Evolutionary conservation across 2,113 vertebrate species (phyloP).

Genomic region (Apodemus sylvaticus): DNA sequence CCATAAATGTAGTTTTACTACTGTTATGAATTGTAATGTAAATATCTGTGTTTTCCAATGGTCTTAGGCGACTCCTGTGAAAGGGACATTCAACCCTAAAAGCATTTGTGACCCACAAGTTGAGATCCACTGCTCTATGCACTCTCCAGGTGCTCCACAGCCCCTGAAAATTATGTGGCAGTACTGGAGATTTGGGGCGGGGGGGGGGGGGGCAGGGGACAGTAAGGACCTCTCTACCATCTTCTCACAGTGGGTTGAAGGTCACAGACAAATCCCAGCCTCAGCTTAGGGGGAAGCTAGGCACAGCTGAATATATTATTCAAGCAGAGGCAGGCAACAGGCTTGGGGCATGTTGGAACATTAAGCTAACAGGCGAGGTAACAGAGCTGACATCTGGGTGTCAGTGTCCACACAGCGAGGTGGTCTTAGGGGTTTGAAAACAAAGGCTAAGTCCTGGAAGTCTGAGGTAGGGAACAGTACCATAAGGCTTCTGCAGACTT

Average conservation of each 20-base stretch:
- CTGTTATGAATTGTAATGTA: too few species aligned
- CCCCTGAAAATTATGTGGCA: not conserved
- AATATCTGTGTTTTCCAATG: too few species aligned
- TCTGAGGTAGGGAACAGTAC: not conserved
- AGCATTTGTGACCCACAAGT: too few species aligned
- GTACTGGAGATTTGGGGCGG: not conserved
- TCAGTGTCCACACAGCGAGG: not conserved
- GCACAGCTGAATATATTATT: not conserved
- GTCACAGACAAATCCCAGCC: not conserved
- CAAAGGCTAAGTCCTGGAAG: not conserved
- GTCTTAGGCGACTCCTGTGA: too few species aligned
- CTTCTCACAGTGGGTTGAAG: not conserved
- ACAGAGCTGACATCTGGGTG: not conserved
- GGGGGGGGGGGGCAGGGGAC: too few species aligned
- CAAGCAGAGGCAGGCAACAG: not conserved
- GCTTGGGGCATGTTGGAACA: not conserved
- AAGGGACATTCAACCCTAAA: too few species aligned
- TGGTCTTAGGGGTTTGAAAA: not conserved
- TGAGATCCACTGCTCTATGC: too few species aligned
- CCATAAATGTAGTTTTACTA: too few species aligned
- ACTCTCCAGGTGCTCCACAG: not conserved
- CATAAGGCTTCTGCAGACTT: not conserved
- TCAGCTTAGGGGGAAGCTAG: not conserved
- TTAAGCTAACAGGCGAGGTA: not conserved
- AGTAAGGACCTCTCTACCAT: not conserved